A percentile compares a stretch with the other conserved stretches of the same genome.
Conservation (phyloP, 1,140 invertebrate species). For the Papilio aristodemus region DNA sequence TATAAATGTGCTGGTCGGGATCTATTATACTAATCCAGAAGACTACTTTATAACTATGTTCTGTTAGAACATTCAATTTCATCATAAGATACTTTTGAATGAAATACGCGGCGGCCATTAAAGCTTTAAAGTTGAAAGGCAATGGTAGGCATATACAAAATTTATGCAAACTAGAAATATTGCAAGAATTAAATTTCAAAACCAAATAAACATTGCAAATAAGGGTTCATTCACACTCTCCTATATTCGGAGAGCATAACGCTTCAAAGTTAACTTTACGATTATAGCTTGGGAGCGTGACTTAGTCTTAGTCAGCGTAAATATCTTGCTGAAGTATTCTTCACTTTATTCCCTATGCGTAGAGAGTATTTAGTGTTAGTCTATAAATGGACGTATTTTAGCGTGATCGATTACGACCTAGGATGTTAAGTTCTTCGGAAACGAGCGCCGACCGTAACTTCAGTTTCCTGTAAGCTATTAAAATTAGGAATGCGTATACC, state of each 20-base stretch:
- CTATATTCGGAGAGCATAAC: constrained; percentile 36
- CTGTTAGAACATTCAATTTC: too few species aligned
- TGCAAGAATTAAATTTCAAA: background rate
- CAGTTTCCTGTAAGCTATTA: constrained; percentile 22
- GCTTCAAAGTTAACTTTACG: constrained; percentile 35
- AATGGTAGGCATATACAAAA: too few species aligned
- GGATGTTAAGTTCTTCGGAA: constrained; percentile 27
- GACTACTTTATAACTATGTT: too few species aligned
- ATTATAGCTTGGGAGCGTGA: constrained; percentile 34
- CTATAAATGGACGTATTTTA: constrained; percentile 17
- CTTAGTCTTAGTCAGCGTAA: background rate
- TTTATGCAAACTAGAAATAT: background rate
- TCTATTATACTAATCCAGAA: too few species aligned
- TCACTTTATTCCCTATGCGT: background rate
- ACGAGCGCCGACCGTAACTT: background rate
- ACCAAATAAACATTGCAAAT: constrained; percentile 28
- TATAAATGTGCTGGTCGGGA: too few species aligned
- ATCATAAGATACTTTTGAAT: too few species aligned
- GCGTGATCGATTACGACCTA: constrained; percentile 26
- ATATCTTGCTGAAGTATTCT: background rate
- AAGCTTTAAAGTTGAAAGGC: too few species aligned
- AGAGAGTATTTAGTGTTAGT: background rate
- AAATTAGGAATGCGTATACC: background rate
- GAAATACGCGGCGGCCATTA: too few species aligned
- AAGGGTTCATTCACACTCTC: constrained; percentile 37